Percentiles rank a stretch among this genome's conserved stretches.
phyloP scores from a whole-genome alignment of 2,113 vertebrate species.

The Lasiurus cinereus region DNA sequence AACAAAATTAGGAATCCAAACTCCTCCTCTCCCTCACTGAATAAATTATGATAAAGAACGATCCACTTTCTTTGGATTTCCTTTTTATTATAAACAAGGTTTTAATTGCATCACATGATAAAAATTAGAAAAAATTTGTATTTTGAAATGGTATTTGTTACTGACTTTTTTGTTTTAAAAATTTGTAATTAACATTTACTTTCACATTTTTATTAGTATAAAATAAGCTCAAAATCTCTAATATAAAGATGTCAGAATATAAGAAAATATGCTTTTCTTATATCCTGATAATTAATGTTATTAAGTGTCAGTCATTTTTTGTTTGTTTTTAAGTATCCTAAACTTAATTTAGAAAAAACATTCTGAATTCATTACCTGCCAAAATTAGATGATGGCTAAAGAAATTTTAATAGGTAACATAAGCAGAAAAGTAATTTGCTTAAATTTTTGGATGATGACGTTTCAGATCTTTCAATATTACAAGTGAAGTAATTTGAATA shows the following conservation, averaged over 20 bases:
- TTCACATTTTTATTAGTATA: conserved; percentile 7
- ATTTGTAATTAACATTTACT: conserved; percentile 21
- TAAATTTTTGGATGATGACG: background rate
- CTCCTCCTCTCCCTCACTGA: background rate
- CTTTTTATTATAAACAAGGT: conserved; percentile 15
- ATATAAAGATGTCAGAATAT: background rate
- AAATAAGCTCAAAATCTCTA: background rate
- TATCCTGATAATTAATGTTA: conserved; percentile 11
- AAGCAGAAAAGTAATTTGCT: background rate
- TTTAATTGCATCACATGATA: background rate
- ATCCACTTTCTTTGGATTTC: background rate
- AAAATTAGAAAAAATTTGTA: conserved; percentile 8
- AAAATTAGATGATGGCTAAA: background rate
- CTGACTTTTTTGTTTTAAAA: background rate
- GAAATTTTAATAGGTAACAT: conserved; percentile 22
- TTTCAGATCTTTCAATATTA: conserved; percentile 31
- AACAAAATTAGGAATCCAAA: conserved; percentile 7
- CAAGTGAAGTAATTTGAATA: conserved; percentile 32
- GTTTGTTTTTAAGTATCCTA: background rate
- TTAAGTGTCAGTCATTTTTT: conserved; percentile 10
- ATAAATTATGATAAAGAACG: conserved; percentile 3
- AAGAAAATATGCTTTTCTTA: conserved; percentile 30
- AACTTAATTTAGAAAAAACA: conserved; percentile 46
- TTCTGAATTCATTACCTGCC: background rate
- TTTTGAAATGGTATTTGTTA: background rate